Base-by-base conservation (phyloP, 37 sponge, comb jelly and placozoan species). In the Ephydatia muelleri region DNA sequence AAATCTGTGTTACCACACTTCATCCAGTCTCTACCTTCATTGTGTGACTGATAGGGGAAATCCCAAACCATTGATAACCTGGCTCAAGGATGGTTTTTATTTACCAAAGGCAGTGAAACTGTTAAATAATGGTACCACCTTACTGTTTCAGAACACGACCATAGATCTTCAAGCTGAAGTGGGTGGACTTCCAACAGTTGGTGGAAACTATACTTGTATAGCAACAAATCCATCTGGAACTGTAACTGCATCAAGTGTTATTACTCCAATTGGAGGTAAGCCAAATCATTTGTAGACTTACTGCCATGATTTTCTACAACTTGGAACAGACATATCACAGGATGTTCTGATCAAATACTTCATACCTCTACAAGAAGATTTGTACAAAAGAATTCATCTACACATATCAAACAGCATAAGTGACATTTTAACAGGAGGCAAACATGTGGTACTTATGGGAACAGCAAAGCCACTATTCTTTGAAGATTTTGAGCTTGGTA, bases 191-290 rank as follows among this genome's bases (percentile, higher is more conserved):
- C 57, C 57, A 19, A 37, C 19, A 38, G 40, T 37, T 35, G 80
- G 67, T 2, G 80, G 80, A 26, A 68, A 37, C 35, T 80, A 80
- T n/a, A 80, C 80, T 26, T 80, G 80, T 34, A 14, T 80, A 35
- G 70, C 80, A 6, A 21, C 32, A 0, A 80, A 67, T 68, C 78
- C 43, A 25, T 26, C 16, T 35, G 75, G 33, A 26, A 38, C n/a
- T 38, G n/a, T 5, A 38, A 39, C 33, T 11, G 35, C 33, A 34
- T 38, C 37, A 5, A 36, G 35, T 26, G 8, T 38, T 38, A 37
- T 38, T 35, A 13, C 36, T 35, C 33, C 26, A 26, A 3, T 75
- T 38, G 36, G 37, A 35, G 75, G 75, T 75, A 75, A 75, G 43
- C 26, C 3, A 2, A 30, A 35, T 2, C 3, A 3, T 75, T 75